These are phyloP conservation scores for Podabrus alpinus DNA, from an alignment of 2,888 invertebrate species.

Conservation along the genomic window DNA sequence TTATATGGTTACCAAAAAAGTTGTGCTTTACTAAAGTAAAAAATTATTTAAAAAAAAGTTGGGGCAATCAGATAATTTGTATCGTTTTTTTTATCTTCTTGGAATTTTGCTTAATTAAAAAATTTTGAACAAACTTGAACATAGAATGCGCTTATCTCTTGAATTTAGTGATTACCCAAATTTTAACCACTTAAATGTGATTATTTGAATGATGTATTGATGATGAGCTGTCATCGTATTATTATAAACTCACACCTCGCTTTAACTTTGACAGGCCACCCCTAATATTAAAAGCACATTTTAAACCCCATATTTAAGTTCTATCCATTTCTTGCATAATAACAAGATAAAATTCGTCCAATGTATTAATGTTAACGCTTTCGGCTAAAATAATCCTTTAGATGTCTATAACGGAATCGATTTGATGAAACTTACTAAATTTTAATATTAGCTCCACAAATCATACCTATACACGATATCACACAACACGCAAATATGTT, in stretches of 20 bases:
- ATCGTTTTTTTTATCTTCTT: not conserved
- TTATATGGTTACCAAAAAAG: constrained; percentile 25
- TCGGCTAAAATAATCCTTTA: constrained; percentile 11
- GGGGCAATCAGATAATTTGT: not conserved
- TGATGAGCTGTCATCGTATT: constrained; percentile 23
- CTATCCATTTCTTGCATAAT: constrained; percentile 21
- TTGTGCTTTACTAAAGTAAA: not conserved
- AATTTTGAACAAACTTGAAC: not conserved
- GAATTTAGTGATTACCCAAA: not conserved
- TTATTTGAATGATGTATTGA: constrained; percentile 18
- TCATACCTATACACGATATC: constrained; percentile 19
- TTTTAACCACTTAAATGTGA: constrained; percentile 10
- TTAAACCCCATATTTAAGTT: constrained; percentile 10
- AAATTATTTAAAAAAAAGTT: not conserved
- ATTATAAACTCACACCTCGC: constrained; percentile 29
- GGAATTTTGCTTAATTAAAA: not conserved
- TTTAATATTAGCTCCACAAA: constrained; percentile 1
- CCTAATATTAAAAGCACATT: constrained; percentile 26
- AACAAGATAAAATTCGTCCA: constrained; percentile 15
- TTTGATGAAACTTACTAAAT: constrained; percentile 7
- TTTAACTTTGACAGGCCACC: constrained; percentile 26
- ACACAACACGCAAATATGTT: constrained; percentile 6
- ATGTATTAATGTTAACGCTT: constrained; percentile 12
- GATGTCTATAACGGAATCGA: constrained; percentile 5
- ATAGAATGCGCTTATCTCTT: not conserved